Evolutionary conservation across 2,888 invertebrate genomes (phyloP).

Genomic region (Ormyrus pomaceus): DNA sequence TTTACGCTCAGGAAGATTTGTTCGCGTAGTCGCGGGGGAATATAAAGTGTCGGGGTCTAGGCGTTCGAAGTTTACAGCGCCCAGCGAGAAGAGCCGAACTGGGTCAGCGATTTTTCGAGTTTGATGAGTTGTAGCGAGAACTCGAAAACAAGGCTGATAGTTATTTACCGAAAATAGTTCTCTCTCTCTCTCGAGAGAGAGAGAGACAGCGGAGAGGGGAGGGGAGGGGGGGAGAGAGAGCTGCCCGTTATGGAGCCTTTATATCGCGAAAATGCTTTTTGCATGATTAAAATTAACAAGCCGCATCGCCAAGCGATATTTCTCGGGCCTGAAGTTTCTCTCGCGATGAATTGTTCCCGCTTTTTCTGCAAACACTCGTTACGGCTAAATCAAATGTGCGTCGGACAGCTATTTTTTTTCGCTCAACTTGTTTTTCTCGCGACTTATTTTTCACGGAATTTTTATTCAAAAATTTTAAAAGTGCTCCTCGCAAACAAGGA

Average conservation of each 20-base stretch:
- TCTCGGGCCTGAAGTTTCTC: neutral
- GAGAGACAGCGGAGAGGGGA: too few relatives aligned
- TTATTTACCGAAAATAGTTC: slow-evolving; percentile 44
- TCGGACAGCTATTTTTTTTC: too few relatives aligned
- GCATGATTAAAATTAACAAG: slow-evolving; percentile 48
- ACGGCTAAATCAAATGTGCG: too few relatives aligned
- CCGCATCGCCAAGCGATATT: neutral
- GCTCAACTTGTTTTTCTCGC: too few relatives aligned
- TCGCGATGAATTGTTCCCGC: too few relatives aligned
- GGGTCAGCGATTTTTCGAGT: slow-evolving; percentile 49
- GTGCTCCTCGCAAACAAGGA: too few relatives aligned
- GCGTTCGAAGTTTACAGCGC: slow-evolving; percentile 29
- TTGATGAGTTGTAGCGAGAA: slow-evolving; percentile 42
- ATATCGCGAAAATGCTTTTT: slow-evolving; percentile 21
- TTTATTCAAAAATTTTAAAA: too few relatives aligned
- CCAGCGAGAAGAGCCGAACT: neutral
- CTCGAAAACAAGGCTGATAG: slow-evolving; percentile 41
- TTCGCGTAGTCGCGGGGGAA: slow-evolving; percentile 19
- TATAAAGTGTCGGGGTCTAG: slow-evolving; percentile 30
- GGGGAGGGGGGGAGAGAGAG: too few relatives aligned
- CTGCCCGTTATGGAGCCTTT: neutral
- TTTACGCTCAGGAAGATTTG: slow-evolving; percentile 54
- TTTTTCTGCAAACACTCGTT: too few relatives aligned
- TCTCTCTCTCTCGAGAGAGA: too few relatives aligned
- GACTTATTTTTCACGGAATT: too few relatives aligned